These are phyloP conservation scores for Venustaconcha ellipsiformis DNA, from an alignment of 1,140 invertebrate genomes.

Conservation along the genomic window DNA sequence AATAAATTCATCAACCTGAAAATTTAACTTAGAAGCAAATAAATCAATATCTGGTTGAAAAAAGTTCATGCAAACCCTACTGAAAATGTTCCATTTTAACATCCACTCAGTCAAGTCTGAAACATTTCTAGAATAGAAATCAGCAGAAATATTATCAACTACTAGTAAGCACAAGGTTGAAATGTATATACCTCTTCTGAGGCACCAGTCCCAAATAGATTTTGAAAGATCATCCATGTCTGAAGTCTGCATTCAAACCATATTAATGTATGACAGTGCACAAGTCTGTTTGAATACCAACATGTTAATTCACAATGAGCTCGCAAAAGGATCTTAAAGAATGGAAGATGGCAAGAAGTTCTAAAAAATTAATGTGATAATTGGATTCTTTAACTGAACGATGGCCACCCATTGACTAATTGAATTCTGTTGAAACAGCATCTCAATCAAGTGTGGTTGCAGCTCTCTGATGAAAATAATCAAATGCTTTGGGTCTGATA, in stretches of 20 bases:
- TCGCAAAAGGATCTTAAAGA: too few species aligned
- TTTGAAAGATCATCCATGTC: conserved; percentile 6
- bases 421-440: too few species aligned
- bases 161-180: conserved; percentile 18
- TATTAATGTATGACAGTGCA: conserved; percentile 20
- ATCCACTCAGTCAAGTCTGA: conserved; percentile 16
- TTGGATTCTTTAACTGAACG: too few species aligned
- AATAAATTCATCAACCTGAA: conserved; percentile 2
- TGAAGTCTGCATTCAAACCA: conserved; percentile 17
- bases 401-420: too few species aligned
- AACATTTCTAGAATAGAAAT: conserved; percentile 21
- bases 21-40: conserved; percentile 10
- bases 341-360: too few species aligned
- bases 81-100: conserved; percentile 9
- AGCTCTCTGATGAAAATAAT: too few species aligned
- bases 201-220: conserved; percentile 27
- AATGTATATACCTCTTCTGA: conserved; percentile 20
- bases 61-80: neutral
- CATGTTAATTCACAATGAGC: neutral
- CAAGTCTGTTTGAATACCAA: conserved; percentile 19
- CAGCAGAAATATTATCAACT: conserved; percentile 11
- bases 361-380: too few species aligned
- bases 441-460: too few species aligned
- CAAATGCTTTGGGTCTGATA: too few species aligned
- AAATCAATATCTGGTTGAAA: conserved; percentile 11